Conservation (phyloP, 35 echinoderm and acorn worm species). For the Ophiothrix spiculata region DNA sequence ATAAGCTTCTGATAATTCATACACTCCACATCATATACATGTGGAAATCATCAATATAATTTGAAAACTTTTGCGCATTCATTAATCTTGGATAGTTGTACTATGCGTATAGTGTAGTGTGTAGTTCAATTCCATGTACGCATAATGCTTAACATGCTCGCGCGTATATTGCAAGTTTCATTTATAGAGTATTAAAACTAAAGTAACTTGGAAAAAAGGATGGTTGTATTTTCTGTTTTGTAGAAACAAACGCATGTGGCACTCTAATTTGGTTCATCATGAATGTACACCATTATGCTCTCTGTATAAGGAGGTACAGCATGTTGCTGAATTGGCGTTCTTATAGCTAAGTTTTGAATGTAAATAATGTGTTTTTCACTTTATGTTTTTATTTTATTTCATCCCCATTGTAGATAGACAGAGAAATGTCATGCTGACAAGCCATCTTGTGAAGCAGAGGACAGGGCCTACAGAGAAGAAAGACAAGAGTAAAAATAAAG, state of each 20-base stretch:
- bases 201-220: too few relatives aligned
- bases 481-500: conserved; percentile 60
- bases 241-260: background rate
- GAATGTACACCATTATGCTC: background rate
- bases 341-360: background rate
- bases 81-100: too few relatives aligned
- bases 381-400: background rate
- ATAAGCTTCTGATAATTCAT: background rate
- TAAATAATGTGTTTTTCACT: background rate
- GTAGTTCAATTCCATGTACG: too few relatives aligned
- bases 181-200: too few relatives aligned
- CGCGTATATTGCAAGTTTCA: too few relatives aligned
- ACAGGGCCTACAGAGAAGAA: conserved; percentile 5
- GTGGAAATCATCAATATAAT: background rate
- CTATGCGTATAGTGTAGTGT: too few relatives aligned
- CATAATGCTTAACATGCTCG: too few relatives aligned
- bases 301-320: background rate
- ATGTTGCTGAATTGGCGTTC: background rate
- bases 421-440: conserved; percentile 43
- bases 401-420: conserved; percentile 43
- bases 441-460: conserved; percentile 62
- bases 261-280: too few relatives aligned
- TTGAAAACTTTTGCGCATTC: background rate
- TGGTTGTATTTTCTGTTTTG: too few relatives aligned
- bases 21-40: background rate